Conservation (phyloP, 2,113 vertebrate genomes). For the Hassar affinis region DNA sequence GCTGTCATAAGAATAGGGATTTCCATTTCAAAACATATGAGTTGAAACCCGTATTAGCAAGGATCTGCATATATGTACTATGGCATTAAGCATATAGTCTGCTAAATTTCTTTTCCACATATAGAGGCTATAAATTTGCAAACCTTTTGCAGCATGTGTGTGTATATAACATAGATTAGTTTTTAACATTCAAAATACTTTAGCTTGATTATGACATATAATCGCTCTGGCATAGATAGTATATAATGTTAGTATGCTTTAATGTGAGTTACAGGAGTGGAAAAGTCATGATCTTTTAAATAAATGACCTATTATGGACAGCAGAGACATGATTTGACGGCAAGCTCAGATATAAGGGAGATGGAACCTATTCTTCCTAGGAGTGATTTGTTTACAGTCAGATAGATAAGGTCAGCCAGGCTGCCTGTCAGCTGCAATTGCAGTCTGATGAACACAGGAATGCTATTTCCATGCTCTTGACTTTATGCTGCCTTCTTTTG, state of each 20-base stretch:
- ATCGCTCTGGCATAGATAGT: not conserved
- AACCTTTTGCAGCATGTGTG: not conserved
- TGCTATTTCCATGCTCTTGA: not conserved
- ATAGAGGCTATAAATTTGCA: not conserved
- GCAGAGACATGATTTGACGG: not conserved
- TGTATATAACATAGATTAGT: not conserved
- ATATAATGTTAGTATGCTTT: not conserved
- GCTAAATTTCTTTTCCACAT: not conserved
- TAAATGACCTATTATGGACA: not conserved
- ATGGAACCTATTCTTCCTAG: slow-evolving; percentile 12
- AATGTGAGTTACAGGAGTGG: not conserved
- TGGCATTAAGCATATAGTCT: slow-evolving; percentile 15
- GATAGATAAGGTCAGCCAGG: slow-evolving; percentile 26
- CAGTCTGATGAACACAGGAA: slow-evolving; percentile 15
- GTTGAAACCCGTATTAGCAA: not conserved
- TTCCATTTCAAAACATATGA: slow-evolving; percentile 13
- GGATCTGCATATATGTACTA: not conserved
- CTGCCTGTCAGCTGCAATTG: slow-evolving; percentile 15
- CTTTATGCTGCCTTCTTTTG: not conserved
- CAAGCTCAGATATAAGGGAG: not conserved
- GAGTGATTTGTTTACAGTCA: slow-evolving; percentile 26
- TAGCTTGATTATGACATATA: not conserved
- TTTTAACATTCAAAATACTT: not conserved
- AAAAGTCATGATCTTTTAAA: not conserved
- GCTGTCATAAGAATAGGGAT: slow-evolving; percentile 1